Percentiles rank a stretch among this genome's conserved stretches.
phyloP scores from a whole-genome alignment of 2,113 vertebrate genomes.

The Ptilorrhoa leucosticta region DNA sequence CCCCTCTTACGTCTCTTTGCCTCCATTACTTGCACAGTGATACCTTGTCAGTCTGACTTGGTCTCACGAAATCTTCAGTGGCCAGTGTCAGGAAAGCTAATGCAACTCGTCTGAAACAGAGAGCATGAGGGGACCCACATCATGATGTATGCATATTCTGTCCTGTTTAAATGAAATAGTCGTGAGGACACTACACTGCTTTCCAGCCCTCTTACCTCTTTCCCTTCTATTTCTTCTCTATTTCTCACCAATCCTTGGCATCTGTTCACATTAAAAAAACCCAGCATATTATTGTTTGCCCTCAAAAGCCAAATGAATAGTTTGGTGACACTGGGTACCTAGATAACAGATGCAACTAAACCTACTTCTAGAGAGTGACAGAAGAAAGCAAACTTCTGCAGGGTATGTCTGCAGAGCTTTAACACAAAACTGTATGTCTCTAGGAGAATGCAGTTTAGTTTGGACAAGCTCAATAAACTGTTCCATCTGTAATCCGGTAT shows the following conservation, averaged over 20 bases:
- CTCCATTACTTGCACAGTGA: not conserved
- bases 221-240: not conserved
- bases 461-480: not conserved
- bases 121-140: not conserved
- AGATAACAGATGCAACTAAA: not conserved
- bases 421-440: not conserved
- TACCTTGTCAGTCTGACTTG: not conserved
- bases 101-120: not conserved
- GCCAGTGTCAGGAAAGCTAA: not conserved
- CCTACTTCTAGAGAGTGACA: not conserved
- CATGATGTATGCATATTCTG: not conserved
- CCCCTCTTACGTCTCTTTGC: not conserved
- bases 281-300: not conserved
- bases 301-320: not conserved
- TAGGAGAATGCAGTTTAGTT: not conserved
- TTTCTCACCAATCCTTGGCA: not conserved
- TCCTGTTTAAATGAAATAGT: not conserved
- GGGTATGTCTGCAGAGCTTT: not conserved
- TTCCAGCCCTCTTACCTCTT: not conserved
- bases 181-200: not conserved
- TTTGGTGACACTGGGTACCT: not conserved
- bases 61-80: not conserved
- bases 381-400: not conserved
- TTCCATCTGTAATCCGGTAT: not conserved
- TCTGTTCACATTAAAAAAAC: not conserved